Conservation (phyloP, 2,797 vertebrate species). For the Carapus acus region DNA sequence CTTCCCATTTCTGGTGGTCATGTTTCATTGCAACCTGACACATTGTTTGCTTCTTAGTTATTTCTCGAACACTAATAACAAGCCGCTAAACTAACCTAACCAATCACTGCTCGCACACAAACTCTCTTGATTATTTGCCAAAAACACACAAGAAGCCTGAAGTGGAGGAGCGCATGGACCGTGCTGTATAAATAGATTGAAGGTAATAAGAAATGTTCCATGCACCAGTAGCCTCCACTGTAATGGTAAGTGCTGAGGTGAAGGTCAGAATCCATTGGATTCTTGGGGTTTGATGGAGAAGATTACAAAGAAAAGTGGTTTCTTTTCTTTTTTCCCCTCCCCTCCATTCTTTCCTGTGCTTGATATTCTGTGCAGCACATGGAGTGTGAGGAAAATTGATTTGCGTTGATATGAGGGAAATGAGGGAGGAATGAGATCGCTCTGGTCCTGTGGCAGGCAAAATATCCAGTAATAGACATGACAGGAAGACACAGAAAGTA, state of each 20-base stretch:
- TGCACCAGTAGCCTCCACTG: slow-evolving; percentile 49
- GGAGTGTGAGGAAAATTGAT: slow-evolving; percentile 53
- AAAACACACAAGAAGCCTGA: slow-evolving; percentile 29
- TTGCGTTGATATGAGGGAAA: slow-evolving; percentile 44
- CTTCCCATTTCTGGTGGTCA: slow-evolving; percentile 38
- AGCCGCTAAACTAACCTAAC: slow-evolving; percentile 32
- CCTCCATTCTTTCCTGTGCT: slow-evolving; percentile 34
- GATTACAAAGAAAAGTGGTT: slow-evolving; percentile 62
- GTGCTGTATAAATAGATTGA: slow-evolving; percentile 62
- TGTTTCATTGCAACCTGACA: slow-evolving; percentile 31
- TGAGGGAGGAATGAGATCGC: slow-evolving; percentile 13
- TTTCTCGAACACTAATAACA: slow-evolving; percentile 18
- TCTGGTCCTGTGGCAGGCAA: slow-evolving; percentile 2
- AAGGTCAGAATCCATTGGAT: slow-evolving; percentile 62
- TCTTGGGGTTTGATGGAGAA: slow-evolving; percentile 62
- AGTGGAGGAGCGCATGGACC: slow-evolving; percentile 36
- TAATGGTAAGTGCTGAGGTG: slow-evolving; percentile 61
- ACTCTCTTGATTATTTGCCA: not conserved
- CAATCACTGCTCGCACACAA: slow-evolving; percentile 8
- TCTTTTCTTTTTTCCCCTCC: slow-evolving; percentile 28
- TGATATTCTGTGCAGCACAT: slow-evolving; percentile 55
- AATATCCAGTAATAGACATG: slow-evolving; percentile 15
- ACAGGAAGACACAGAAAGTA: slow-evolving; percentile 24
- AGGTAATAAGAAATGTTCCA: slow-evolving; percentile 67
- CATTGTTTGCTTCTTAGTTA: slow-evolving; percentile 15